These are phyloP conservation scores for Lycaon pictus DNA, from an alignment of 2,113 vertebrate species.

Conservation along the genomic window DNA sequence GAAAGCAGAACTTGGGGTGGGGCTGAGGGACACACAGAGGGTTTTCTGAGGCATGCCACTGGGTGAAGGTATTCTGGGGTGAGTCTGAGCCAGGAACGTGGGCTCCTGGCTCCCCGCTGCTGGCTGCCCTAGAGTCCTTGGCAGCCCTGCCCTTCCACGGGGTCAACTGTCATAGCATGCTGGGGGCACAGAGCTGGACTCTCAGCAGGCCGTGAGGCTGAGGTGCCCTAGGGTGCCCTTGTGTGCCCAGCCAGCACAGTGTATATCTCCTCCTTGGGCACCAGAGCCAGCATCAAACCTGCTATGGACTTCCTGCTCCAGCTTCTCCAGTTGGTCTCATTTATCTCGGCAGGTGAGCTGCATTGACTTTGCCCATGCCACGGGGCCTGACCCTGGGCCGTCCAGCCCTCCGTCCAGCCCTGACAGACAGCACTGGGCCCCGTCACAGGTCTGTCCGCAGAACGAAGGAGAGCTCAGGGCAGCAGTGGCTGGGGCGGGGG, in stretches of 20 bases:
- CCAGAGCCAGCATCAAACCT: not conserved
- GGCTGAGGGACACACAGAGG: not conserved
- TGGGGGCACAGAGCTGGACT: not conserved
- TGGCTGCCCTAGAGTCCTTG: not conserved
- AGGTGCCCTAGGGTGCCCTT: not conserved
- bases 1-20: conserved; percentile 71
- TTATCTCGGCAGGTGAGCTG: conserved; percentile 46
- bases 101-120: not conserved
- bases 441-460: not conserved
- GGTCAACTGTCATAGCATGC: not conserved
- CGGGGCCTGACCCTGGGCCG: fast-evolving
- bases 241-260: not conserved
- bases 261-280: not conserved
- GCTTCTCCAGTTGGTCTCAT: conserved; percentile 36
- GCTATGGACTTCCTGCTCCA: conserved; percentile 53
- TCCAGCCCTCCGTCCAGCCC: not conserved
- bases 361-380: fast-evolving
- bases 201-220: not conserved
- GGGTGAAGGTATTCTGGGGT: conserved; percentile 18
- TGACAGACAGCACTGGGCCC: not conserved
- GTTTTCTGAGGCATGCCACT: not conserved
- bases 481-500: not conserved
- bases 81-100: not conserved
- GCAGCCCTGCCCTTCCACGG: not conserved
- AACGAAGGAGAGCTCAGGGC: not conserved